Percentiles rank a stretch among this genome's conserved stretches.
Evolutionary conservation across 2,888 invertebrate genomes (phyloP).

Genomic region (Andrena dorsata): DNA sequence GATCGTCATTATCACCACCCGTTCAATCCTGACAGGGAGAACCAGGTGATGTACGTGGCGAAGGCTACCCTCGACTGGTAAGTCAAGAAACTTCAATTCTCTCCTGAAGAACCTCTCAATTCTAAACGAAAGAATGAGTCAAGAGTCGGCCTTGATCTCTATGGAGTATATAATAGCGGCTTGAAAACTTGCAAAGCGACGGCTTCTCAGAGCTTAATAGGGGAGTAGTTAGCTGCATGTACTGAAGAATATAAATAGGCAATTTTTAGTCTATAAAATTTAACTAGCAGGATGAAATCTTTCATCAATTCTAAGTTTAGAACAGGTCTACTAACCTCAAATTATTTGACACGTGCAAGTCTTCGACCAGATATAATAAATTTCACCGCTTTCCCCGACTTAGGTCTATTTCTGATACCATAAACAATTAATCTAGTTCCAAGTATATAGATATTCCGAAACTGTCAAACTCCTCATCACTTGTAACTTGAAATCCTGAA

Average conservation of each 20-base stretch:
- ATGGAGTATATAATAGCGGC: background rate
- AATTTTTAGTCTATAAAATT: background rate
- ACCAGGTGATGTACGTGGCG: constrained; percentile 77
- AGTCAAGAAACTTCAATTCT: constrained; percentile 60
- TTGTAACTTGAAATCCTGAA: background rate
- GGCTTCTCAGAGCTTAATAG: background rate
- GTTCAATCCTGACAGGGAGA: constrained; percentile 64
- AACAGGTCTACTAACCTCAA: too few relatives aligned
- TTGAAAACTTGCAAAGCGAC: background rate
- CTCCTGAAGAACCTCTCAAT: background rate
- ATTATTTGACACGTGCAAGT: background rate
- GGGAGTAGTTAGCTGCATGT: background rate
- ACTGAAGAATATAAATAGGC: background rate
- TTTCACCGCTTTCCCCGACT: background rate
- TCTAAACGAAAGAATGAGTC: background rate
- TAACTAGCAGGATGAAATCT: background rate
- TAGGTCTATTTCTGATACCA: background rate
- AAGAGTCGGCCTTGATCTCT: background rate
- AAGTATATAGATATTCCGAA: background rate
- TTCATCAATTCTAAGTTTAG: background rate
- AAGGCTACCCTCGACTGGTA: constrained; percentile 81
- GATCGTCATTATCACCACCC: constrained; percentile 62
- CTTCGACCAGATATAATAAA: background rate
- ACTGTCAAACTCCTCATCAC: background rate
- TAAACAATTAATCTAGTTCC: background rate